Evolutionary conservation across 2,113 vertebrate genomes (phyloP).

Genomic region (Chitala chitala): DNA sequence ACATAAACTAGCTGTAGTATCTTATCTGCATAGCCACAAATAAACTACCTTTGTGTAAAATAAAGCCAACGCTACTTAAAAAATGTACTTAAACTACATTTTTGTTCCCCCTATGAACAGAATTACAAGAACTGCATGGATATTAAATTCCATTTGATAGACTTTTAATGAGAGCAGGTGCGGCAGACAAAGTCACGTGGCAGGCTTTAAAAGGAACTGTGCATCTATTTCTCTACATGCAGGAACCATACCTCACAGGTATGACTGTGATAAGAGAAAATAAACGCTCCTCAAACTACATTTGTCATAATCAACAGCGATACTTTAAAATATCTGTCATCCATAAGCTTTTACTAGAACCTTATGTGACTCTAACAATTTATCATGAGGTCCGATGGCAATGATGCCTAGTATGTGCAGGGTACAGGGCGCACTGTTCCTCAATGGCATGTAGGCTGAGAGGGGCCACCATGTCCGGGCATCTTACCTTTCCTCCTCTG

Average conservation of each 20-base stretch:
- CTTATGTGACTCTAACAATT: too few relatives aligned
- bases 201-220: not conserved
- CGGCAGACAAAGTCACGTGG: not conserved
- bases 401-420: not conserved
- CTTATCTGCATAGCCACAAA: too few relatives aligned
- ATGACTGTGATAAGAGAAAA: too few relatives aligned
- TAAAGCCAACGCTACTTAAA: too few relatives aligned
- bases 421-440: not conserved
- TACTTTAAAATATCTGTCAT: not conserved
- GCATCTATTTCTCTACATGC: too few relatives aligned
- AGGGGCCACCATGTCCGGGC: not conserved
- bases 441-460: too few relatives aligned
- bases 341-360: not conserved
- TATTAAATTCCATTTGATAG: not conserved
- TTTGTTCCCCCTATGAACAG: not conserved
- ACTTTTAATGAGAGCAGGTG: not conserved
- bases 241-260: too few relatives aligned
- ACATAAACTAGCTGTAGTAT: too few relatives aligned
- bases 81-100: too few relatives aligned
- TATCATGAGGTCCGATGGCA: not conserved
- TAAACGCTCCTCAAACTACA: too few relatives aligned
- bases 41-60: too few relatives aligned
- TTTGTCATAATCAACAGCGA: not conserved
- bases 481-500: constrained; percentile 61
- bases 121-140: not conserved